A percentile compares a stretch with the other conserved stretches of the same genome.
Evolutionary conservation across 1,140 invertebrate genomes (phyloP).

Genomic region (Drosophila novamexicana): DNA sequence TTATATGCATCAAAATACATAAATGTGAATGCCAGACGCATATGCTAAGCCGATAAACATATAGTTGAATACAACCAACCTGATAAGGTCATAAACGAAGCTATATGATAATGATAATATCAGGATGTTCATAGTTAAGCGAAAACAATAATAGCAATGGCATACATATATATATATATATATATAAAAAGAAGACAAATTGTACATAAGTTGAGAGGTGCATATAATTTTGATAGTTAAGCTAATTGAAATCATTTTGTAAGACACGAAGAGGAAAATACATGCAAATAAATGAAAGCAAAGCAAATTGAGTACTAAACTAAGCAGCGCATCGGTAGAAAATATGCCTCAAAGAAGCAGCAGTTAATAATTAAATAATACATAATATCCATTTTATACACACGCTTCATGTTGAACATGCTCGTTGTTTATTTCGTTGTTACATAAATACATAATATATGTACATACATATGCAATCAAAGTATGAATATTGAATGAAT

Average conservation of each 20-base stretch:
- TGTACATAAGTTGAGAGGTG: conserved; percentile 66
- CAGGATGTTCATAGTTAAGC: conserved; percentile 80
- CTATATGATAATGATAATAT: conserved; percentile 68
- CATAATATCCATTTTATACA: conserved; percentile 74
- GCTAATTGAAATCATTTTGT: conserved; percentile 72
- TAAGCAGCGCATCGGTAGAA: conserved; percentile 18
- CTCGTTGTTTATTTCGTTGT: conserved; percentile 73
- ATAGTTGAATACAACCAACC: conserved; percentile 5
- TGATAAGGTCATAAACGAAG: conserved; percentile 6
- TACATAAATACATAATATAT: conserved; percentile 50
- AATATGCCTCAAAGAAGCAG: conserved; percentile 31
- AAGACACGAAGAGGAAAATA: conserved; percentile 50
- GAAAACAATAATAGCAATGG: conserved; percentile 44
- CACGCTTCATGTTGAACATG: conserved; percentile 59
- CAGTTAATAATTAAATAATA: conserved; percentile 38
- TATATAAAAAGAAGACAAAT: conserved; percentile 11
- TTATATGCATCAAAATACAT: conserved; percentile 60
- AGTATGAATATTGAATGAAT: conserved; percentile 41
- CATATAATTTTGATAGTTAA: conserved; percentile 79
- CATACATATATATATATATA: conserved; percentile 12
- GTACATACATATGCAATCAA: conserved; percentile 29
- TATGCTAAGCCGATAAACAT: conserved; percentile 41
- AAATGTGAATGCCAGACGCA: conserved; percentile 65
- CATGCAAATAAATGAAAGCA: conserved; percentile 1
- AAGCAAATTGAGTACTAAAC: conserved; percentile 38